A percentile compares a stretch with the other conserved stretches of the same genome.
Conservation (phyloP, 2,113 vertebrate species). For the Agapornis roseicollis region DNA sequence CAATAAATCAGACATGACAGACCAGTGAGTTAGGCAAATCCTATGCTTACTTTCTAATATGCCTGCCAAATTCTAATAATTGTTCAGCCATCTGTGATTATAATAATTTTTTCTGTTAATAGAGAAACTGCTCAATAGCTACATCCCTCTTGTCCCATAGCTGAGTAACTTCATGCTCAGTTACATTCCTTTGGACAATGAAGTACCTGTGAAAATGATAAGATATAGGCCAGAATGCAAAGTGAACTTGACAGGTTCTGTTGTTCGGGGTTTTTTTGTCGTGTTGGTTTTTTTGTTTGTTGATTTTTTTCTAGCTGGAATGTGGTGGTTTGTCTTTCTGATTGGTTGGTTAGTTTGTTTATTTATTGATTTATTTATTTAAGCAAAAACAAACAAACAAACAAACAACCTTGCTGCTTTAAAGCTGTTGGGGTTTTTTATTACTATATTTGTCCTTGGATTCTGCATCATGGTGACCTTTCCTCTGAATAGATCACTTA, state of each 20-base stretch:
- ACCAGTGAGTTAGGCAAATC: neutral
- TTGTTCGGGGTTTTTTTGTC: neutral
- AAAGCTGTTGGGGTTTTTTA: neutral
- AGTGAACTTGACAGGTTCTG: neutral
- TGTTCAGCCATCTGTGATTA: neutral
- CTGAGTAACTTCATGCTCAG: neutral
- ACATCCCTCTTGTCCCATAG: neutral
- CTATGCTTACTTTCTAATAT: neutral
- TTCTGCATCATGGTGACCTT: neutral
- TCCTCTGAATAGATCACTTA: neutral
- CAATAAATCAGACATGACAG: neutral
- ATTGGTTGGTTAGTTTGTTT: neutral
- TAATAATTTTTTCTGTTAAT: neutral
- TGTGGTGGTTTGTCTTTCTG: neutral
- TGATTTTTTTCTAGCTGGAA: fast-evolving
- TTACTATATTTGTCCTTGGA: neutral
- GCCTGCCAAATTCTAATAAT: neutral
- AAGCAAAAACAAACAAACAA: no score
- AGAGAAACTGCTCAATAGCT: neutral
- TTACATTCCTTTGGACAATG: neutral
- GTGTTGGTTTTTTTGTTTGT: neutral
- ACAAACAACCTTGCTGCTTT: neutral
- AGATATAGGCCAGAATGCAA: neutral
- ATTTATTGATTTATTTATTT: neutral
- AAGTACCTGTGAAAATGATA: neutral